Base-by-base conservation (phyloP, 2,797 vertebrate genomes). In the Coilia nasus region DNA sequence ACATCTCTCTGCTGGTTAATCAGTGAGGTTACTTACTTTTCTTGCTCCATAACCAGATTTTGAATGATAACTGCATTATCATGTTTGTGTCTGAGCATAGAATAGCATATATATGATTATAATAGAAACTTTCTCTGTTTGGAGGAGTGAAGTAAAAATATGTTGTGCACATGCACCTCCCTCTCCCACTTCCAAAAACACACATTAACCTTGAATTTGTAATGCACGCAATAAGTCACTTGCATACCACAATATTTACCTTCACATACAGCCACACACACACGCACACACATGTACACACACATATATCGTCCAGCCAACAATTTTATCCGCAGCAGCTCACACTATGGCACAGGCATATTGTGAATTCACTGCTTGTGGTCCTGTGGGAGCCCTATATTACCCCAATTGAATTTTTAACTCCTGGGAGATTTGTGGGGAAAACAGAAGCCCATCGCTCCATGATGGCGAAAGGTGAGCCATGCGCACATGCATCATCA, bases 241-340 rank as follows among this genome's bases (percentile, higher is more conserved):
- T 71, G 19, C 4, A 3, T 15, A 71, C 14, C 6, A 6, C 31
- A 71, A n/a, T 35, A 67, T 64, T 64, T n/a, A 64, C n/a, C 9
- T 10, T 25, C 23, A 23, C n/a, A 54, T 54, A 54, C 7, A 54
- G 50, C 14, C 50, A 64, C 64, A 67, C 64, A 67, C 64, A 67
- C 62, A 25, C 62, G 25, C 62, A 67, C 62, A 67, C 62, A 67
- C 62, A 67, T n/a, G 25, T 7, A 28, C 62, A 67, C 62, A 67
- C 62, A 67, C 62, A 14, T 67, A 11, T 25, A 12, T 35, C 2
- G n/a, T 64, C 60, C n/a, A 25, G 64, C 25, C 28, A 71, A 35
- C 12, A 31, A 15, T 17, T 71, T 31, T 5, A 71, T 71, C 67
- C 14, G 25, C 15, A 75, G 5, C 17, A 31, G 35, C 35, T 31